Percentiles rank a stretch among this genome's conserved stretches.
phyloP scores from a whole-genome alignment of 2,888 invertebrate species.

The Desoria tigrina region DNA sequence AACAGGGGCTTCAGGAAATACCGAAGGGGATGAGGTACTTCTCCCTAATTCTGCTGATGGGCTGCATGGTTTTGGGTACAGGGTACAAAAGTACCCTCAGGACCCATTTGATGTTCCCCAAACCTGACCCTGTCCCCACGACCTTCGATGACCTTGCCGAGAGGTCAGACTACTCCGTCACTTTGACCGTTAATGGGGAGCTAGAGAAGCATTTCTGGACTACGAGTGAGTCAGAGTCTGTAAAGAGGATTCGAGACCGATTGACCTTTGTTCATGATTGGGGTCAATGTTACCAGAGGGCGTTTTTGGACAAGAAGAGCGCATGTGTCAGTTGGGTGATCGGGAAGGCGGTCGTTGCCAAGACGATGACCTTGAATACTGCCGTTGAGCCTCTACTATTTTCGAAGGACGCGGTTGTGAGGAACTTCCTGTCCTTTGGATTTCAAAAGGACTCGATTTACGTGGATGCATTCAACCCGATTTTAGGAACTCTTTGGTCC shows the following conservation, averaged over 20 bases:
- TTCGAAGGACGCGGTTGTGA: conserved; percentile 10
- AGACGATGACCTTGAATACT: conserved; percentile 11
- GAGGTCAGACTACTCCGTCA: conserved; percentile 2
- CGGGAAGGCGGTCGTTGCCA: background rate
- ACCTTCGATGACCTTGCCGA: conserved; percentile 18
- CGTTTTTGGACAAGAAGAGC: background rate
- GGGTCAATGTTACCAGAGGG: conserved; percentile 13
- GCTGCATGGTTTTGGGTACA: conserved; percentile 13
- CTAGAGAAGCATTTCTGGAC: conserved; percentile 16
- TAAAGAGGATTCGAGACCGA: background rate
- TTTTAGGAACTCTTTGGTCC: background rate
- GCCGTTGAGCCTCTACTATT: conserved; percentile 5
- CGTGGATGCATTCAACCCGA: conserved; percentile 11
- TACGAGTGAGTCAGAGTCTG: conserved; percentile 6
- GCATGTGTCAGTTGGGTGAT: conserved; percentile 14
- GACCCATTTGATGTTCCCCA: conserved; percentile 18
- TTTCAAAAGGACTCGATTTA: conserved; percentile 18
- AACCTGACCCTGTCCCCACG: conserved; percentile 10
- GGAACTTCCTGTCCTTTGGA: conserved; percentile 8
- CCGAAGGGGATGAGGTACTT: background rate
- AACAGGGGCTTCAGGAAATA: background rate
- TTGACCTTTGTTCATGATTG: background rate
- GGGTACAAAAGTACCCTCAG: conserved; percentile 18
- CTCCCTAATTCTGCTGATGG: conserved; percentile 10
- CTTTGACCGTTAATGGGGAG: background rate